Percentiles rank a stretch among this genome's conserved stretches.
These are phyloP conservation scores for Cossypha niveicapilla DNA, from an alignment of 2,797 vertebrate genomes.

Conservation along the genomic window DNA sequence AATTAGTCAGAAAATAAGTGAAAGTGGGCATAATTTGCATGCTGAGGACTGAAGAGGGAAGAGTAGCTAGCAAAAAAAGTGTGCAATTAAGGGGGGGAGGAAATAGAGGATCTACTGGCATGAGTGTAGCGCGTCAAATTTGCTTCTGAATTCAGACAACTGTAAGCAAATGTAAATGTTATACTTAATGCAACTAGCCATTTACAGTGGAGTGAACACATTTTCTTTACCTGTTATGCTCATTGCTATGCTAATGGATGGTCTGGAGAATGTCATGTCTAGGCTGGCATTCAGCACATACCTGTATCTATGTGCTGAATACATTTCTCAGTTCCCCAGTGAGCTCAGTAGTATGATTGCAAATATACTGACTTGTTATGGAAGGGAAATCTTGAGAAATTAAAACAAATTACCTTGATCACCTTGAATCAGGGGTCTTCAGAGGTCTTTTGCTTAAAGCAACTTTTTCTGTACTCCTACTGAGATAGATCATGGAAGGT, in stretches of 20 bases:
- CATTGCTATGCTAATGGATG: background rate
- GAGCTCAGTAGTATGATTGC: background rate
- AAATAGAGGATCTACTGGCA: background rate
- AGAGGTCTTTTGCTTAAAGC: background rate
- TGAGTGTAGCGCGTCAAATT: background rate
- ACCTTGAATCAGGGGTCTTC: background rate
- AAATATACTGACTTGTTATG: background rate
- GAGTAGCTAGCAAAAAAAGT: conserved; percentile 31
- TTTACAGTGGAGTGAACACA: conserved; percentile 28
- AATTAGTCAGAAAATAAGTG: conserved; percentile 65
- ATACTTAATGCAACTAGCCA: conserved; percentile 47
- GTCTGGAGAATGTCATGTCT: background rate
- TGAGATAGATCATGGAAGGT: background rate
- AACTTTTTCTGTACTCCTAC: background rate
- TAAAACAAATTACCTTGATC: background rate
- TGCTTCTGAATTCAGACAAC: conserved; percentile 36
- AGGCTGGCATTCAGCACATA: background rate
- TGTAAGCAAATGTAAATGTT: conserved; percentile 62
- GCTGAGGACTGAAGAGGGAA: conserved; percentile 27
- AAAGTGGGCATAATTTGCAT: conserved; percentile 63
- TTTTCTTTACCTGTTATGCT: background rate
- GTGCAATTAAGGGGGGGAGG: background rate
- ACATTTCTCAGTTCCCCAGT: background rate
- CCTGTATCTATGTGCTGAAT: background rate
- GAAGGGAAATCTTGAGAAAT: background rate